Base-by-base conservation (phyloP, 2,888 invertebrate species). In the Idaea aversata region DNA sequence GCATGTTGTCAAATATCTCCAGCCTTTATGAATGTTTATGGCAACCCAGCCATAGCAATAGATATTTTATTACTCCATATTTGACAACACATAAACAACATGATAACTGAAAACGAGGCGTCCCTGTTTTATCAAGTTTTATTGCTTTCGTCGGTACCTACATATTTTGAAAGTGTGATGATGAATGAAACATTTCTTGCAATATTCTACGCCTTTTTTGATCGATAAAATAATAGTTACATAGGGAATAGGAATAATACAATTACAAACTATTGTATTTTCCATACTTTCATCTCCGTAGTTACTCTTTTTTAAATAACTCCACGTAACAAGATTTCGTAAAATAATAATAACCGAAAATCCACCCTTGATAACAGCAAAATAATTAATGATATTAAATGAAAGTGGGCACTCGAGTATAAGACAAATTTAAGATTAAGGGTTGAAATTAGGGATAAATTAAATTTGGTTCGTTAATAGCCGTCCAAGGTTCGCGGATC, bases 401-500 rank as follows among this genome's bases (percentile, higher is more conserved):
- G 67, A 61, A 70, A 70, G 68, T 68, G 68, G 68, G 69, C 68
- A 67, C 69, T 75, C 66, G 66, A 75, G 72, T 75, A 75, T 73
- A 77, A 72, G 69, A 74, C 71, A 69, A 71, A 71, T 74, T 74
- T 68, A 66, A 61, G 38, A 69, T 71, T 72, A 65, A 63, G 70
- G 66, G 65, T 69, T 77, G 77, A 79, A 77, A 80, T 78, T 77
- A 78, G 75, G 67, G 67, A 66, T 75, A 75, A 83, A 81, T 84
- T 81, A 80, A 80, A 83, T 78, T 72, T 69, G 70, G 67, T 70
- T 74, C 77, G 77, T 81, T 87, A 85, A 83, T 80, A 83, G 80
- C 79, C 81, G 83, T 79, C 80, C 77, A 80, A 84, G 83, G 80
- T 85, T 84, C 83, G 81, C 79, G 76, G 70, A 68, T 67, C 68